These are phyloP conservation scores for Drosophila teissieri DNA, from an alignment of 1,140 invertebrate genomes.

Conservation along the genomic window DNA sequence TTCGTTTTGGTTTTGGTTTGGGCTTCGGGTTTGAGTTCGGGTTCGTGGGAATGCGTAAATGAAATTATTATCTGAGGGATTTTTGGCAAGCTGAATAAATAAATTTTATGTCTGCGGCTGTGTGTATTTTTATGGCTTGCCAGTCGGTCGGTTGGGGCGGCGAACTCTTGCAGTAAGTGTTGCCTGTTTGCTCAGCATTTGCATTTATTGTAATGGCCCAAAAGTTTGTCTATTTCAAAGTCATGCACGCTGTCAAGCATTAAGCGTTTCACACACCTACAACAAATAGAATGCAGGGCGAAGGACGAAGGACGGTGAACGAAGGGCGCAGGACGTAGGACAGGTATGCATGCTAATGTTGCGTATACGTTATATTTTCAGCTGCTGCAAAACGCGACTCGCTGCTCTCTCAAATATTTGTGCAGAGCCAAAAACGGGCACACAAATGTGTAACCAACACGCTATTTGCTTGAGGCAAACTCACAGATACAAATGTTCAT, in stretches of 20 bases:
- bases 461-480: conserved; percentile 78
- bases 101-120: conserved; percentile 33
- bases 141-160: conserved; percentile 1
- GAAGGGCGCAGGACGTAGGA: not conserved
- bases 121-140: conserved; percentile 55
- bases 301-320: not conserved
- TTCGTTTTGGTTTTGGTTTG: conserved; percentile 2
- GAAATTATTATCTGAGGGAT: conserved; percentile 75
- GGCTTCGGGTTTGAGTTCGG: conserved; percentile 10
- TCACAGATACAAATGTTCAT: conserved; percentile 20
- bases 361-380: conserved; percentile 79
- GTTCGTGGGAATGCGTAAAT: conserved; percentile 59
- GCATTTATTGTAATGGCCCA: conserved; percentile 74
- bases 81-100: conserved; percentile 64
- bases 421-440: conserved; percentile 73
- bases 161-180: conserved; percentile 28
- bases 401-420: conserved; percentile 74
- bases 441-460: conserved; percentile 82
- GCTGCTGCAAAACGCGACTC: conserved; percentile 68
- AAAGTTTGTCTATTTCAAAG: conserved; percentile 73
- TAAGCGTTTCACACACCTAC: conserved; percentile 48
- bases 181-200: conserved; percentile 56
- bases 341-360: conserved; percentile 76
- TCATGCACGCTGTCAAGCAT: conserved; percentile 73
- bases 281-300: conserved; percentile 15